Percentiles rank a stretch among this genome's conserved stretches.
Evolutionary conservation across 2,888 invertebrate species (phyloP).

Genomic region (Aphodius granarius): DNA sequence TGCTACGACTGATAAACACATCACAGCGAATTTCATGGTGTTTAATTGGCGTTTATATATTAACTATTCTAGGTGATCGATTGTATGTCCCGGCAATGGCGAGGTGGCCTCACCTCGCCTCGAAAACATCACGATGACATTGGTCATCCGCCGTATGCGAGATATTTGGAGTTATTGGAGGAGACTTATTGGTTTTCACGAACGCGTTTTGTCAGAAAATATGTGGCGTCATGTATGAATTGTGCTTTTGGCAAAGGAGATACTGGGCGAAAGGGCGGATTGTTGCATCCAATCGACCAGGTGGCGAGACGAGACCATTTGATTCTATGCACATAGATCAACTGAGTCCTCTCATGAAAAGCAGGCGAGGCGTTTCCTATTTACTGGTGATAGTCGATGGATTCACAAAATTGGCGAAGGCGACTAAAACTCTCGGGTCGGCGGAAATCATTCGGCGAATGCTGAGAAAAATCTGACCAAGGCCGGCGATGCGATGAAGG

Average conservation of each 20-base stretch:
- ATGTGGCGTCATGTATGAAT: constrained; percentile 36
- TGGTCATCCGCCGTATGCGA: constrained; percentile 37
- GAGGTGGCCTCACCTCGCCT: too few species aligned
- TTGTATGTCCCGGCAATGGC: constrained; percentile 34
- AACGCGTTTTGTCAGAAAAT: constrained; percentile 39
- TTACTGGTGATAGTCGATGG: constrained; percentile 34
- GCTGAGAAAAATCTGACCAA: constrained; percentile 4
- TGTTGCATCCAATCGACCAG: constrained; percentile 34
- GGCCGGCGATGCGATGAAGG: constrained; percentile 17
- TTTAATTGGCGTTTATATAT: constrained; percentile 26
- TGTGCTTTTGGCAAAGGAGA: constrained; percentile 29
- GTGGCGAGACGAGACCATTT: constrained; percentile 27
- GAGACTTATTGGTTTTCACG: constrained; percentile 41
- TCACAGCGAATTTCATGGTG: constrained; percentile 22
- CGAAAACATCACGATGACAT: constrained; percentile 42
- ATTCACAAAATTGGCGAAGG: constrained; percentile 34
- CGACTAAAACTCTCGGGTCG: too few species aligned
- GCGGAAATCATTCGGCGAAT: too few species aligned
- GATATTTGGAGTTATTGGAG: constrained; percentile 34
- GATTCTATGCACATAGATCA: constrained; percentile 34
- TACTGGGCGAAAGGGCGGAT: constrained; percentile 35
- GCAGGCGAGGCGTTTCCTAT: constrained; percentile 26
- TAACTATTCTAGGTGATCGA: constrained; percentile 1
- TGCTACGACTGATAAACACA: constrained; percentile 18
- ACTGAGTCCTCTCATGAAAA: constrained; percentile 29